Percentiles rank a stretch among this genome's conserved stretches.
Conservation (phyloP, 2,113 vertebrate genomes). For the Tyto alba region DNA sequence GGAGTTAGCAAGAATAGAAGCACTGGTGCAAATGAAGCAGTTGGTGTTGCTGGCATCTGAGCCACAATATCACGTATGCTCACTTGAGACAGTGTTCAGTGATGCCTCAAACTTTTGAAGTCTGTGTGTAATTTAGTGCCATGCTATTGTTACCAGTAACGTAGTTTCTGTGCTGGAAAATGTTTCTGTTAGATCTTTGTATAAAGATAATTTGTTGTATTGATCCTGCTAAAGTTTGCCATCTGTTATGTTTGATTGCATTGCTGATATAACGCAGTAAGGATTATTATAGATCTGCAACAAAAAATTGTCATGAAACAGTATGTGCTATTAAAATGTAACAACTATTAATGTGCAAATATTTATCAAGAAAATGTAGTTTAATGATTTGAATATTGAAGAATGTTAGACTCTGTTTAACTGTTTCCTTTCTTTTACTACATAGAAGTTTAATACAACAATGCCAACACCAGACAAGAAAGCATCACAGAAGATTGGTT, state of each 20-base stretch:
- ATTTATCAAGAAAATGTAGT: neutral
- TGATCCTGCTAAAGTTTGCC: neutral
- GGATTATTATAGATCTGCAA: neutral
- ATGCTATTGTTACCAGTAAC: neutral
- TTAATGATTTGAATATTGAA: neutral
- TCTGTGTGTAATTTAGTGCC: neutral
- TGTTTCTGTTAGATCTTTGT: neutral
- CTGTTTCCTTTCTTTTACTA: neutral
- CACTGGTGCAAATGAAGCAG: neutral
- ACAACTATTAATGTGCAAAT: neutral
- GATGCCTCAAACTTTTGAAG: neutral
- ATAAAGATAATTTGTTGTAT: neutral
- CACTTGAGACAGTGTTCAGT: neutral
- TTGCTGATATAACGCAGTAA: neutral
- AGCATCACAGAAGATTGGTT: constrained; percentile 93
- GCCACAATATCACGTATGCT: neutral
- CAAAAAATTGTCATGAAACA: neutral
- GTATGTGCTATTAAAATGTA: neutral
- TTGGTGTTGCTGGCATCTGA: neutral
- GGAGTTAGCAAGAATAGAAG: neutral
- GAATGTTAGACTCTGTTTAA: neutral
- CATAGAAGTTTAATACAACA: constrained; percentile 86
- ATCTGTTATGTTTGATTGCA: neutral
- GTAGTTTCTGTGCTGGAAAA: neutral
- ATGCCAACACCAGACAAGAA: constrained; percentile 93